Percentiles rank a stretch among this genome's conserved stretches.
Conservation (phyloP, 2,888 invertebrate species). For the Opisthograptis luteolata region DNA sequence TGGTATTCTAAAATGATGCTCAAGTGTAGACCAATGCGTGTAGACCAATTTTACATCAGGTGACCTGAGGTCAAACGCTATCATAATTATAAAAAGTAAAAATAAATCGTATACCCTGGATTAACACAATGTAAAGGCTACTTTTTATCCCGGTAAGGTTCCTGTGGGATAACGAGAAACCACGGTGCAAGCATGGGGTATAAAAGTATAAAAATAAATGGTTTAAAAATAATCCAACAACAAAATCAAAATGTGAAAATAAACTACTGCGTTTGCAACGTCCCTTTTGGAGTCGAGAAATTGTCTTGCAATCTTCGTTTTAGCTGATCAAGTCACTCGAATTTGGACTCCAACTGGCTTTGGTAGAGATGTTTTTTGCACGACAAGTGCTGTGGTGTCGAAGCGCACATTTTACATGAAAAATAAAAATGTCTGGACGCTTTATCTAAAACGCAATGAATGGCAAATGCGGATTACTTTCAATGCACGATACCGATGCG, state of each 20-base stretch:
- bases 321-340: slow-evolving; percentile 19
- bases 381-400: slow-evolving; percentile 30
- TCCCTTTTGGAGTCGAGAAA: slow-evolving; percentile 45
- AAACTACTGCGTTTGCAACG: slow-evolving; percentile 36
- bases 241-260: slow-evolving; percentile 26
- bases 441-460: slow-evolving; percentile 61
- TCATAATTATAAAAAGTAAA: too few relatives aligned
- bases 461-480: slow-evolving; percentile 60
- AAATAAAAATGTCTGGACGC: slow-evolving; percentile 56
- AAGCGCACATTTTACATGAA: slow-evolving; percentile 51
- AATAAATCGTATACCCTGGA: too few relatives aligned
- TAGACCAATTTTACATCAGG: too few relatives aligned
- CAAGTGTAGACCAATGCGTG: too few relatives aligned
- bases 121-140: too few relatives aligned
- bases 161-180: too few relatives aligned
- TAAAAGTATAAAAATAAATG: background rate
- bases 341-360: slow-evolving; percentile 27
- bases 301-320: slow-evolving; percentile 46
- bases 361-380: slow-evolving; percentile 33
- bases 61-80: too few relatives aligned
- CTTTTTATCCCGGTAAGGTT: too few relatives aligned
- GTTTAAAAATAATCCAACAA: slow-evolving; percentile 2
- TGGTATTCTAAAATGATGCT: too few relatives aligned
- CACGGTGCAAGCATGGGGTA: background rate
- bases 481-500: slow-evolving; percentile 32